These are phyloP conservation scores for Atractosteus spatula DNA, from an alignment of 2,113 vertebrate genomes.

Conservation along the genomic window DNA sequence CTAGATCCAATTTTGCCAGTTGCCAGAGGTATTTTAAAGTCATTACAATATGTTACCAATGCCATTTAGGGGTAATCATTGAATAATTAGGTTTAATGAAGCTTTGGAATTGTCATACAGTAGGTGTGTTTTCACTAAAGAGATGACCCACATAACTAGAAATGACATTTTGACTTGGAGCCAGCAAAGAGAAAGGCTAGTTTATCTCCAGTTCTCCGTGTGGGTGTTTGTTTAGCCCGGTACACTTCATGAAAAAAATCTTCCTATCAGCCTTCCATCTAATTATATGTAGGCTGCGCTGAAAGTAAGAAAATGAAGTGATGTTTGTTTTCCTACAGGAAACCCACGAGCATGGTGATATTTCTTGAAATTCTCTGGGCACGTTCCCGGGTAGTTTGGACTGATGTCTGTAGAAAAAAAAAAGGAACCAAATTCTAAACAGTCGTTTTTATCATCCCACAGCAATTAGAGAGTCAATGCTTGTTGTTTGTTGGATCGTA, in stretches of 20 bases:
- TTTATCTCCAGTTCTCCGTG: slow-evolving; percentile 34
- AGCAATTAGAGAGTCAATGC: too few relatives aligned
- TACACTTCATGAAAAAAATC: slow-evolving; percentile 46
- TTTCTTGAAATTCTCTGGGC: slow-evolving; percentile 59
- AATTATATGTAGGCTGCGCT: slow-evolving; percentile 63
- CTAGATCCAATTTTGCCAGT: too few relatives aligned
- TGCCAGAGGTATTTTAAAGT: too few relatives aligned
- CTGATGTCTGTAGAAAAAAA: neutral
- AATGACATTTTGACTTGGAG: too few relatives aligned
- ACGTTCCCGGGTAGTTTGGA: neutral
- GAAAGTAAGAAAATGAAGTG: slow-evolving; percentile 77
- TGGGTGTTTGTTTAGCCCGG: slow-evolving; percentile 61
- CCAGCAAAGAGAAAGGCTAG: too few relatives aligned
- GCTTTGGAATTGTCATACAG: too few relatives aligned
- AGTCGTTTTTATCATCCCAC: neutral
- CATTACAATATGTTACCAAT: too few relatives aligned
- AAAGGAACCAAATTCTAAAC: slow-evolving; percentile 9
- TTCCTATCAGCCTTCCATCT: slow-evolving; percentile 65
- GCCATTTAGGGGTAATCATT: too few relatives aligned
- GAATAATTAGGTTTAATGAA: too few relatives aligned
- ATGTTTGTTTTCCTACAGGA: slow-evolving; percentile 78
- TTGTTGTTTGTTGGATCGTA: too few relatives aligned
- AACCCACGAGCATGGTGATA: slow-evolving; percentile 73
- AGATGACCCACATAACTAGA: too few relatives aligned
- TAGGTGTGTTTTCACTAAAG: too few relatives aligned